Conservation (phyloP, 2,797 vertebrate genomes). For the Spatula versicolor region DNA sequence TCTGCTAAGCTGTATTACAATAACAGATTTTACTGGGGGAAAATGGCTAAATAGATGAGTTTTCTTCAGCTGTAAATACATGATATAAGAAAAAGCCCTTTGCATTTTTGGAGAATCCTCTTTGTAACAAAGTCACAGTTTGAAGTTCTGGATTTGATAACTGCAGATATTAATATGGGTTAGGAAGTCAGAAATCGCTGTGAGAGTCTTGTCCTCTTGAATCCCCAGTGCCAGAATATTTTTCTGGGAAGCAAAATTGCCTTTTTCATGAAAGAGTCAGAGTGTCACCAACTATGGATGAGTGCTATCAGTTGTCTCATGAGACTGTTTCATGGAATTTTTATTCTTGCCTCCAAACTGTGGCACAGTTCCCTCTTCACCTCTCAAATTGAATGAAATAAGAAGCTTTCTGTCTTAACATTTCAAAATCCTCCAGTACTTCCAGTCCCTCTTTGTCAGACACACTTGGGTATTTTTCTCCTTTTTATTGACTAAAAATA, state of each 20-base stretch:
- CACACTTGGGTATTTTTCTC: slow-evolving; percentile 14
- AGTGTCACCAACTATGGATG: slow-evolving; percentile 70
- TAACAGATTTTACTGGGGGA: neutral
- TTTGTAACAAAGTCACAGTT: slow-evolving; percentile 60
- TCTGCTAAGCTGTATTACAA: neutral
- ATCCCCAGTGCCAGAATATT: slow-evolving; percentile 68
- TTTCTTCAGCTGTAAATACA: slow-evolving; percentile 34
- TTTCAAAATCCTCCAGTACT: slow-evolving; percentile 49
- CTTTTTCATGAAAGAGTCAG: slow-evolving; percentile 70
- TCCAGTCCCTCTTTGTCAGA: slow-evolving; percentile 49
- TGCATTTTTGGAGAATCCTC: slow-evolving; percentile 1
- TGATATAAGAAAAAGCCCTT: neutral
- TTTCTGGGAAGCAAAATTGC: slow-evolving; percentile 71
- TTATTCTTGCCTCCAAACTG: slow-evolving; percentile 70
- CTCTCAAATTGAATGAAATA: slow-evolving; percentile 71
- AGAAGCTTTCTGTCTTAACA: slow-evolving; percentile 63
- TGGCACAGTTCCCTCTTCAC: slow-evolving; percentile 62
- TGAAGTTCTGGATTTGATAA: slow-evolving; percentile 67
- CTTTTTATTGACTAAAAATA: slow-evolving; percentile 53
- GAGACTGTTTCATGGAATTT: slow-evolving; percentile 63
- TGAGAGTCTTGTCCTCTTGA: slow-evolving; percentile 59
- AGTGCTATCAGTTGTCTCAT: slow-evolving; percentile 58
- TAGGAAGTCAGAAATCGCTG: slow-evolving; percentile 59
- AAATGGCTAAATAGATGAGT: neutral
- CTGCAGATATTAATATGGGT: slow-evolving; percentile 69